Base-by-base conservation (phyloP, 2,113 vertebrate species). In the Noturus placidus region DNA sequence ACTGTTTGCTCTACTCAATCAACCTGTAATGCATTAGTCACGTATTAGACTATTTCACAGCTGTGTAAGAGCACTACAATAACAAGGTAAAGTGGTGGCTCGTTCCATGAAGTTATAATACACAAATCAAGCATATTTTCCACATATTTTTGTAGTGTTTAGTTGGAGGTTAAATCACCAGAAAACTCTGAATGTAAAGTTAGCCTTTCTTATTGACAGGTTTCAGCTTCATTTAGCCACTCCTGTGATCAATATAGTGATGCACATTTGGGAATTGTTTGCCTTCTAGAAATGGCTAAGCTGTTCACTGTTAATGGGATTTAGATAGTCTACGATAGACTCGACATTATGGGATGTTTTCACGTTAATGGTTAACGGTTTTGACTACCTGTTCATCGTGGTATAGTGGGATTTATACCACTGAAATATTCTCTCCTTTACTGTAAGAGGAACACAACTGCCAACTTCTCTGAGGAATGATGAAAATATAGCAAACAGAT, bases 31-130 rank as follows among this genome's bases (percentile, higher is more conserved):
- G 74, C 90, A 56, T 78, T 82, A 85, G 80, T 72, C 87, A 59
- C 50, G 89, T 81, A 82, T 89, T 82, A 86, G 91, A 88, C 88
- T 85, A 56, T 19, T 83, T 83, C 65, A 89, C 89, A 91, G 89
- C 89, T 88, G 83, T 85, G 38, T 65, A 86, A 70, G 8, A 63
- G 80, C 15, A 13, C 56, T 35, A 76, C 17, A 46, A 59, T 10
- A 86, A 69, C 76, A 87, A 17, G 56, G n/a, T 52, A 65, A 50
- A 59, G 56, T 59, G 19, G 61, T 20, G 1, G 27, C 22, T 74
- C 10, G 65, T 87, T 87, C 80, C 54, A 87, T 52, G 56, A 50
- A 63, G 56, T 46, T 17, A 59, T 22, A 27, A 56, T 19, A 11
- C 10, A 50, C 30, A 42, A n/a, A 52, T 30, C 5, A 2, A 17